phyloP scores from a whole-genome alignment of 1,140 invertebrate species.

The Ditylenchus dipsaci region DNA sequence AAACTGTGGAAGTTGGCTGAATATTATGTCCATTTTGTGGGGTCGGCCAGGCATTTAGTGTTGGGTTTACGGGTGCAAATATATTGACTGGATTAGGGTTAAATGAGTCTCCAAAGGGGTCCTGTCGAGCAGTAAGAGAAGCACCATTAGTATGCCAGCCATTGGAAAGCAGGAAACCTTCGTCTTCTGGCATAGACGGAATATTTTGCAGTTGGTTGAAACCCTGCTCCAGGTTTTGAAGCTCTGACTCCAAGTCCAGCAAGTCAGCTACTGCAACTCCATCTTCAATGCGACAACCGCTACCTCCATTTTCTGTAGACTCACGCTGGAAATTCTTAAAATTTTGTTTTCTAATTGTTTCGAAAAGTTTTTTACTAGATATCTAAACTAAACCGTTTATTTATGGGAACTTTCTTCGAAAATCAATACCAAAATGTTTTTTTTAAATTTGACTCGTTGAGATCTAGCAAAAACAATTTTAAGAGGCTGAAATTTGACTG shows the following conservation, averaged over 20 bases:
- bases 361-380: no score
- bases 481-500: no score
- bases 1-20: not conserved
- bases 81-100: conserved; percentile 8
- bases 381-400: no score
- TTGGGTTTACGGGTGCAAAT: conserved; percentile 11
- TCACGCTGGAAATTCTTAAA: conserved; percentile 13
- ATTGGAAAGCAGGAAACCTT: conserved; percentile 3
- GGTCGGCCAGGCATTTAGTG: conserved; percentile 11
- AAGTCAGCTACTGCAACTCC: conserved; percentile 70
- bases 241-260: conserved; percentile 84
- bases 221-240: conserved; percentile 76
- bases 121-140: conserved; percentile 19
- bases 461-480: no score
- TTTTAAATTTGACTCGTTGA: no score
- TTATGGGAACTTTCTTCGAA: no score
- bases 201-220: conserved; percentile 32
- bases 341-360: not conserved
- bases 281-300: conserved; percentile 15
- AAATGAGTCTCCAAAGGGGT: conserved; percentile 51
- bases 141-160: conserved; percentile 2
- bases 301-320: not conserved
- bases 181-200: conserved; percentile 30
- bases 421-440: no score
- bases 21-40: not conserved